Evolutionary conservation across 2,113 vertebrate genomes (phyloP).

Genomic region (Dolichallabes microphthalmus): DNA sequence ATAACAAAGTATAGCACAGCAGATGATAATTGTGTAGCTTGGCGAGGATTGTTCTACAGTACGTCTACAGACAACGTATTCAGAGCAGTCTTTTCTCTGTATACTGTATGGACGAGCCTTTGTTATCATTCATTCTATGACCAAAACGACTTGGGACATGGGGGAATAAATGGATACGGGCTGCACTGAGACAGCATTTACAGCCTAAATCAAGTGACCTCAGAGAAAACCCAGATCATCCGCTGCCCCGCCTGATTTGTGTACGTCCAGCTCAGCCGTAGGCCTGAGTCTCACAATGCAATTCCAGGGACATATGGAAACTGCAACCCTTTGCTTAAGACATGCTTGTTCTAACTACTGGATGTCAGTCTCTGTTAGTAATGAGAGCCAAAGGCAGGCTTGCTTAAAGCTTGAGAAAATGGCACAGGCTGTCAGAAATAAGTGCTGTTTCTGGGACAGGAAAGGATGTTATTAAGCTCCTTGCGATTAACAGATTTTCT

Average conservation of each 20-base stretch:
- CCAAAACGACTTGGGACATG: background rate
- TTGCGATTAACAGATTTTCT: slow-evolving; percentile 42
- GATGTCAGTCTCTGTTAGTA: slow-evolving; percentile 40
- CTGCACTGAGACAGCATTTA: slow-evolving; percentile 18
- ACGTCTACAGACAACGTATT: background rate
- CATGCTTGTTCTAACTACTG: background rate
- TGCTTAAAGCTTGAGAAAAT: slow-evolving; percentile 34
- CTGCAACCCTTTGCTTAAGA: background rate
- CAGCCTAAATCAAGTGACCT: too few relatives aligned
- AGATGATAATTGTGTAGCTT: background rate
- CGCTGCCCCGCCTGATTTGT: background rate
- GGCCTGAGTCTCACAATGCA: slow-evolving; percentile 7
- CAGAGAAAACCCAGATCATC: slow-evolving; percentile 27
- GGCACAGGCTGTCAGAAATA: slow-evolving; percentile 40
- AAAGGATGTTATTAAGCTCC: slow-evolving; percentile 30
- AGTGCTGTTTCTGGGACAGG: slow-evolving; percentile 23
- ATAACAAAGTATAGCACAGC: slow-evolving; percentile 4
- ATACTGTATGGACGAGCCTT: background rate
- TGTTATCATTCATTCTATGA: slow-evolving; percentile 33
- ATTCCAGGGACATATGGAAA: background rate
- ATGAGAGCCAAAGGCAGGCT: background rate
- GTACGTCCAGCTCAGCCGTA: background rate
- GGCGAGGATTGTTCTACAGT: background rate
- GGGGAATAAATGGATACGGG: background rate
- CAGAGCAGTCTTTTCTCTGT: background rate